phyloP scores from a whole-genome alignment of 2,888 invertebrate species.

The Cantharis lateralis region DNA sequence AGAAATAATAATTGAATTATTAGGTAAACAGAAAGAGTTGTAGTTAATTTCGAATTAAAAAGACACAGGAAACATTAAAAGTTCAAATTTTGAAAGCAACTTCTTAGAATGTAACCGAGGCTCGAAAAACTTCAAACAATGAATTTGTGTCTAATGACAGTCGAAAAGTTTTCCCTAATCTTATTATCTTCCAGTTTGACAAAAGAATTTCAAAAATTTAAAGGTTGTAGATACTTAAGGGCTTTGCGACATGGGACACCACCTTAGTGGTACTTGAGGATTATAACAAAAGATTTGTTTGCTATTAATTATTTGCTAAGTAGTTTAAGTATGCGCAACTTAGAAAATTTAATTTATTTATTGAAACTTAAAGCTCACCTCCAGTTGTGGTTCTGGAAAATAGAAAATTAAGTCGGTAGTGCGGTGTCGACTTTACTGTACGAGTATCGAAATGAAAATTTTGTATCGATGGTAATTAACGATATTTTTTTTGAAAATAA shows the following conservation, averaged over 20 bases:
- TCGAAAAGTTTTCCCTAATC: background rate
- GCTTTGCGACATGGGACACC: background rate
- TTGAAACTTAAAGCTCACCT: background rate
- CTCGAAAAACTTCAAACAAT: background rate
- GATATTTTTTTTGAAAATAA: conserved; percentile 3
- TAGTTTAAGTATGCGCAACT: background rate
- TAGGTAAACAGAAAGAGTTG: background rate
- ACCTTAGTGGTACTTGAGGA: background rate
- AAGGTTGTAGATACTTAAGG: background rate
- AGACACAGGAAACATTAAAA: background rate
- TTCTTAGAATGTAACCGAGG: background rate
- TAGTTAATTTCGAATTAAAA: background rate
- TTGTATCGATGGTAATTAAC: background rate
- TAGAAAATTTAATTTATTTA: background rate
- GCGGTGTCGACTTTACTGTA: background rate
- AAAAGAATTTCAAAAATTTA: background rate
- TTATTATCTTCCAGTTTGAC: background rate
- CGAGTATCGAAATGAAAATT: background rate
- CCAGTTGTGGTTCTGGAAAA: background rate
- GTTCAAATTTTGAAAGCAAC: background rate
- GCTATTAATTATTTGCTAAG: background rate
- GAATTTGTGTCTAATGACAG: background rate
- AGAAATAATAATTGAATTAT: background rate
- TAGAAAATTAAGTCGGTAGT: background rate
- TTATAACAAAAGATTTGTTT: background rate